Evolutionary conservation across 2,888 invertebrate species (phyloP), one percentile per base, ranked within the genome.

Genomic region (Apomyelois bistriatella): DNA sequence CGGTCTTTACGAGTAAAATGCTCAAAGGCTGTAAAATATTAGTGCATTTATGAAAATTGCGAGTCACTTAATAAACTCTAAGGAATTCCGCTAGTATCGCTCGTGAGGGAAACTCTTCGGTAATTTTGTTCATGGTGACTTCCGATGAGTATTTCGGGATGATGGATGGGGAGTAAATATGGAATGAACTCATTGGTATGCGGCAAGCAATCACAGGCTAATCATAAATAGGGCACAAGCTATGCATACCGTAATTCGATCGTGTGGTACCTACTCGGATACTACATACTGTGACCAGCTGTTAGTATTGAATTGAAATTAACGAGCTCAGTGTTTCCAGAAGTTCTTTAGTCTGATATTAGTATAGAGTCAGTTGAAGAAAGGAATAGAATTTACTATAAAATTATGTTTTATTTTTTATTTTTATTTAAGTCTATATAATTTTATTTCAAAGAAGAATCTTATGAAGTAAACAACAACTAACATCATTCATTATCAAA

Each of bases 1-100:
- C 76, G 79, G 74, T 78, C 83, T 84, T 85, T 81, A 82, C 71
- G 75, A 70, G 61, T 65, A 65, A 66, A 72, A 77, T 74, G 73
- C 72, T 66, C 65, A 58, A 64, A 63, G 60, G 67, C 63, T 65
- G 65, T 72, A 70, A 77, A 80, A 76, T 77, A 74, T 74, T 70
- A 66, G 72, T 70, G 70, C 72, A 68, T 71, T 79, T 81, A 80
- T 80, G 76, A 76, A 79, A 79, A 74, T 77, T 73, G 68, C 59
- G 65, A 66, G 59, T 65, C 68, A 67, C 66, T 68, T 64, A 61
- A 66, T 54, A 61, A 70, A 64, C 65, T 64, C 64, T 63, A 60
- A 62, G 65, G 68, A 62, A 65, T 50, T 46, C 12, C 22, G 36
- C 32, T 9, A 16, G 32, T 13, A 12, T 30, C 30, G 40, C 37